Conservation (phyloP, 2,888 invertebrate genomes). For the Harpalus rubripes region DNA sequence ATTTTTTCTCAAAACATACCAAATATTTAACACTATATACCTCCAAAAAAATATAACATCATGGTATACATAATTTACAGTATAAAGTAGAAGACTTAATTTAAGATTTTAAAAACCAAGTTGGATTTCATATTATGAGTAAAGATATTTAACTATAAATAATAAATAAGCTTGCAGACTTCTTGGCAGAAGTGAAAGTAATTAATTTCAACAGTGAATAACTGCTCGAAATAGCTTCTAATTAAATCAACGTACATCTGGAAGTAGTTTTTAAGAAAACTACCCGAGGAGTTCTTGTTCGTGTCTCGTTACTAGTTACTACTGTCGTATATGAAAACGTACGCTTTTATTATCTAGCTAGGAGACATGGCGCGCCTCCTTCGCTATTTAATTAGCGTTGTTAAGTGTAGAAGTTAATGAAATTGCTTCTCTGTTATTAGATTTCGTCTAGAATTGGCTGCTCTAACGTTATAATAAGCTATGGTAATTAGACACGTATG, state of each 20-base stretch:
- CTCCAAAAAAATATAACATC: too few relatives aligned
- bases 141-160: not conserved
- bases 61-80: too few relatives aligned
- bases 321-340: slow-evolving; percentile 55
- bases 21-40: too few relatives aligned
- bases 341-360: slow-evolving; percentile 58
- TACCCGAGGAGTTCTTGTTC: slow-evolving; percentile 8
- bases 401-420: slow-evolving; percentile 62
- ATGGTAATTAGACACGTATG: slow-evolving; percentile 59
- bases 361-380: slow-evolving; percentile 43
- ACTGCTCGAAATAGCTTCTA: not conserved
- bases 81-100: too few relatives aligned
- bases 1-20: too few relatives aligned
- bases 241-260: not conserved
- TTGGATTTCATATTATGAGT: too few relatives aligned
- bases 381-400: slow-evolving; percentile 62
- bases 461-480: slow-evolving; percentile 60
- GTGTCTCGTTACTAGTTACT: slow-evolving; percentile 5
- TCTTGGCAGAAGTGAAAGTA: not conserved
- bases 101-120: too few relatives aligned
- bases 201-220: not conserved
- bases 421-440: slow-evolving; percentile 65
- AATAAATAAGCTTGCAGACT: not conserved
- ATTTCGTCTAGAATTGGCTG: slow-evolving; percentile 65
- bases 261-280: not conserved